phyloP scores from a whole-genome alignment of 2,888 invertebrate species.

The Villa cingulata region DNA sequence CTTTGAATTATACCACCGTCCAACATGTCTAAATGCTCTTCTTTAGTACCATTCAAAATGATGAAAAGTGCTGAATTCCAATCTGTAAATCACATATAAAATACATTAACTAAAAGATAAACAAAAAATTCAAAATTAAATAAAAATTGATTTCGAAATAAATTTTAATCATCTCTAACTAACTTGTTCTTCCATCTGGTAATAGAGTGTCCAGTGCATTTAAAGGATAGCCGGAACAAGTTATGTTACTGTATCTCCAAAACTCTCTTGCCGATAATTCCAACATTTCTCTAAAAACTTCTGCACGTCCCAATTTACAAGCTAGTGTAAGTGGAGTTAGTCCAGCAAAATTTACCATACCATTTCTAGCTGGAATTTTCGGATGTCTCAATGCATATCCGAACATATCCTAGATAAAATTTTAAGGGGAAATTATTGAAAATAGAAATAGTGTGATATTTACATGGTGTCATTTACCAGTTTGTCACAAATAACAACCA shows the following conservation, averaged over 20 bases:
- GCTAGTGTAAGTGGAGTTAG: conserved; percentile 92
- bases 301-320: conserved; percentile 88
- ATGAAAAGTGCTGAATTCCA: conserved; percentile 98
- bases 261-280: conserved; percentile 90
- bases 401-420: conserved; percentile 91
- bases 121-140: background rate
- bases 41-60: conserved; percentile 92
- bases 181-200: conserved; percentile 90
- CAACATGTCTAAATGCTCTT: conserved; percentile 96
- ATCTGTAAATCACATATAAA: conserved; percentile 55
- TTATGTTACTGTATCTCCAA: conserved; percentile 98
- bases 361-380: conserved; percentile 81
- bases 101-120: background rate
- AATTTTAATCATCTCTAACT: background rate
- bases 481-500: conserved; percentile 97
- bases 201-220: conserved; percentile 91
- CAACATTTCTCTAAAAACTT: conserved; percentile 95
- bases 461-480: conserved; percentile 59
- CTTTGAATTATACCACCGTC: conserved; percentile 97
- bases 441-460: too few relatives aligned
- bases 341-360: conserved; percentile 76
- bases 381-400: conserved; percentile 94
- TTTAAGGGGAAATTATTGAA: too few relatives aligned
- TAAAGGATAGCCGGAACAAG: conserved; percentile 93
- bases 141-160: background rate